Evolutionary conservation across 2,797 vertebrate species (phyloP).

Genomic region (Adrianichthys oophorus): DNA sequence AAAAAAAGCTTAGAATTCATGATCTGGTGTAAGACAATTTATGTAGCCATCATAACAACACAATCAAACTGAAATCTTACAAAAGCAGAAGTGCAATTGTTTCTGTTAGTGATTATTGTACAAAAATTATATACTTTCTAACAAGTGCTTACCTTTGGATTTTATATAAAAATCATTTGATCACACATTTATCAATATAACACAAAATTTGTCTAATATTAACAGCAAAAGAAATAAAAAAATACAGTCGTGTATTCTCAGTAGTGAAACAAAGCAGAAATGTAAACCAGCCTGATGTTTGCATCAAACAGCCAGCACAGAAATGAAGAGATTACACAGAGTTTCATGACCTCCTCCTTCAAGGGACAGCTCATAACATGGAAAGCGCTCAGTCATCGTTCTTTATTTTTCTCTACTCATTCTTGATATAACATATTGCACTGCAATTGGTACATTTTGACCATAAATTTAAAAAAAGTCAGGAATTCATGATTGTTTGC

Average conservation of each 20-base stretch:
- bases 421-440: conserved; percentile 24
- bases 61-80: background rate
- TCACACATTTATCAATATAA: conserved; percentile 21
- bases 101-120: background rate
- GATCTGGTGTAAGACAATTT: conserved; percentile 43
- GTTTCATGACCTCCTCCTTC: conserved; percentile 13
- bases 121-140: conserved; percentile 42
- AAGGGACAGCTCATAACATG: conserved; percentile 8
- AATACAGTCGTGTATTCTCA: conserved; percentile 45
- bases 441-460: conserved; percentile 2
- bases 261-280: conserved; percentile 47
- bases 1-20: conserved; percentile 16
- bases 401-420: conserved; percentile 26
- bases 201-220: conserved; percentile 13
- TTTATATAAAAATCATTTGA: conserved; percentile 19
- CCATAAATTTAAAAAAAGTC: conserved; percentile 44
- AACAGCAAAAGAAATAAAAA: conserved; percentile 16
- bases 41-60: background rate
- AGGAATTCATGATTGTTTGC: conserved; percentile 54
- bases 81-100: background rate
- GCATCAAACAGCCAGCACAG: conserved; percentile 19
- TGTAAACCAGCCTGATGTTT: conserved; percentile 21
- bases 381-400: conserved; percentile 28
- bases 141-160: conserved; percentile 35
- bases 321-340: conserved; percentile 6